Conservation (phyloP, 2,797 vertebrate species). For the Syncerus caffer region DNA sequence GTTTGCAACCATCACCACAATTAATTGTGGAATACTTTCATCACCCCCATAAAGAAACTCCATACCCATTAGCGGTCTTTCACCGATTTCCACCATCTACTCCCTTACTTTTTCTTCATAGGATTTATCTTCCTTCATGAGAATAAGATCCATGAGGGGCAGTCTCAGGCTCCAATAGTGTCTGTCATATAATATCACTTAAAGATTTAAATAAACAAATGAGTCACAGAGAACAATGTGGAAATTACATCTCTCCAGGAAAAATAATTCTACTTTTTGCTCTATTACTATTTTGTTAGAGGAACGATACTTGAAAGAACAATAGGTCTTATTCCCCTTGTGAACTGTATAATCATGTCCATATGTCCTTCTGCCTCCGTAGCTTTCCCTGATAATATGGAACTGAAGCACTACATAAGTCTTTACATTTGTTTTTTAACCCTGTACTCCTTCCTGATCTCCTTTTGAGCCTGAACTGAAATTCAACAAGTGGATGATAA, state of each 20-base stretch:
- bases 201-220: background rate
- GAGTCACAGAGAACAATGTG: background rate
- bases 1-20: background rate
- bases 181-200: background rate
- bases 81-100: background rate
- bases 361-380: background rate
- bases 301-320: background rate
- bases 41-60: background rate
- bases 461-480: background rate
- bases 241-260: background rate
- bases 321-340: background rate
- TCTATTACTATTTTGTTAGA: background rate
- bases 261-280: background rate
- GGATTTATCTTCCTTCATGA: background rate
- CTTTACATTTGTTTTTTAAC: conserved; percentile 10
- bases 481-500: background rate
- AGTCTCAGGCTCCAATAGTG: background rate
- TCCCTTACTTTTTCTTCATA: background rate
- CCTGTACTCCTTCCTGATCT: background rate
- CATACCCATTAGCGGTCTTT: background rate
- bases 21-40: background rate
- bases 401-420: background rate
- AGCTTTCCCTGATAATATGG: background rate
- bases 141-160: background rate
- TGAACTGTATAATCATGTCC: background rate